Base-by-base conservation (phyloP, 2,797 vertebrate genomes). In the Notoglanidium macrostoma region DNA sequence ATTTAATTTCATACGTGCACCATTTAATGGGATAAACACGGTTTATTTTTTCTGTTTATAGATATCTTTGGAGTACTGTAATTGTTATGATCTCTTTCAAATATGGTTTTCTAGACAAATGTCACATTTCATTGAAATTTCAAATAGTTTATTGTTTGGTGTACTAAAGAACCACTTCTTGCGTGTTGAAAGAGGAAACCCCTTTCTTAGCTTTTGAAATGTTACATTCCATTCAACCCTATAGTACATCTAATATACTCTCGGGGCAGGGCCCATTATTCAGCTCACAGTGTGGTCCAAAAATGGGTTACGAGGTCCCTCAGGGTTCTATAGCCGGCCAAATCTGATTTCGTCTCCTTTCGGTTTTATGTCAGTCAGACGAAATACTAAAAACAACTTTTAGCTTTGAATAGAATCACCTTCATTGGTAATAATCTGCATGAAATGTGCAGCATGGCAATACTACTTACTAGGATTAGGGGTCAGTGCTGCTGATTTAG, bases 401-500 rank as follows among this genome's bases (percentile, higher is more conserved):
- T 76, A 17, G 17, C 44, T 73, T 65, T 55, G 70, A 76, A 65
- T 29, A 4, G 17, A 61, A 15, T 73, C 23, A n/a, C 7, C 29
- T 59, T n/a, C 17, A 32, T 10, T 35, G 7, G 21, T 57, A 81
- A 2, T 21, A 65, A 54, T 55, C 12, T 54, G 29, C 21, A 14
- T 35, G 51, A 73, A 26, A 35, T 81, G 26, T 81, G 26, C 17
- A 12, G 44, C 57, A 12, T 32, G 0, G 84, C 44, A 63, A 23
- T 59, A 21, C 67, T 65, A 77, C 32, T 65, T 32, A 54, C 40
- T 21, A 40, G 9, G 9, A 23, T 65, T 29, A 92, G 87, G 90
- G 92, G 93, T 92, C 90, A 90, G 85, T 49, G 89, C 67, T 90
- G 81, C 90, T 92, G 90, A 90, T 90, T 92, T 82, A 84, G 67